Evolutionary conservation across 2,797 vertebrate genomes (phyloP), one percentile per base, ranked within the genome.

Genomic region (Loris lydekkerianus): DNA sequence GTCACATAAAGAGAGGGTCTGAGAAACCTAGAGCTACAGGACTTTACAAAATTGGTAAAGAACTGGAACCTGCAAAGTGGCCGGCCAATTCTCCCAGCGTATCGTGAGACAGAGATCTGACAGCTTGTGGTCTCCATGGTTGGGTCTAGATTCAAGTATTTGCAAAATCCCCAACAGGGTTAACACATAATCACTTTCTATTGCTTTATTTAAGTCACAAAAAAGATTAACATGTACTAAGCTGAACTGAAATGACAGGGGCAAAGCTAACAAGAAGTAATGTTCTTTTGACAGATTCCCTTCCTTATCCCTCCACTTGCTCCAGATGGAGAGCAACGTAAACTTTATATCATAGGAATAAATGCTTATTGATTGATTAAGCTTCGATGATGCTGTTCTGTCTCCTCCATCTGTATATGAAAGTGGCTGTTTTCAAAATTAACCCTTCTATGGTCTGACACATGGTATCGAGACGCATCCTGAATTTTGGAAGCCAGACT

Each of bases 291-390:
- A 97, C 96, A 96, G 94, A 97, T 94, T 86, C 77, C 43, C 63
- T 97, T 94, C 83, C 94, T 96, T 91, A 92, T 91, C 84, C 58
- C 86, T 96, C 76, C 15, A 29, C 89, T 96, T 1, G 10, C 93
- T 97, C 96, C 97, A 97, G 96, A 97, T 95, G 95, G 96, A 96
- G 67, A 87, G 75, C 77, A 96, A 93, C 84, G 93, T 93, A 96
- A 97, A 97, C 94, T 95, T 96, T 88, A 31, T 92, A 98, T 95
- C 91, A 80, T 77, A 97, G 90, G 91, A 96, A 89, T 96, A 97
- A 97, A 95, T 89, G 95, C 92, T 92, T 97, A 96, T 97, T 97
- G 97, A 97, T 97, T 94, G 96, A 97, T 97, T 96, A 96, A 96
- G 96, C 96, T 93, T 96, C 88, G 91, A 91, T 87, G 80, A 93